These are phyloP conservation scores for Lampropteryx suffumata DNA, from an alignment of 2,888 invertebrate genomes.

Conservation along the genomic window DNA sequence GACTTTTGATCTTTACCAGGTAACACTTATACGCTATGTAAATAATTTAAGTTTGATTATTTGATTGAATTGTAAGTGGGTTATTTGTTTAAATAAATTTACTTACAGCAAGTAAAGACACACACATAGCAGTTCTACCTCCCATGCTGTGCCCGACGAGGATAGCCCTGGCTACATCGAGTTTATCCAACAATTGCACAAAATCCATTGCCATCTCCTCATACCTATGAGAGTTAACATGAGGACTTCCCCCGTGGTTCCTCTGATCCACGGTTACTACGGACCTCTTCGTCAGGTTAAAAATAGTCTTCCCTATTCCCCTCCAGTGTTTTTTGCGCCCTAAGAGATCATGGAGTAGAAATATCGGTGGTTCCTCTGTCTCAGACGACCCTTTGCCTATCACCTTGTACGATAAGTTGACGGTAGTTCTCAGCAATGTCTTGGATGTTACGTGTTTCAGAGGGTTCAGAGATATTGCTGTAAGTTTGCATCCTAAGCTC, in stretches of 20 bases:
- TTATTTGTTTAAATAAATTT: neutral
- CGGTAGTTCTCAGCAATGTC: slow-evolving; percentile 39
- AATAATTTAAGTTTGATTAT: too few species aligned
- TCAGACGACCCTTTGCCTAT: slow-evolving; percentile 47
- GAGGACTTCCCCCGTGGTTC: slow-evolving; percentile 97
- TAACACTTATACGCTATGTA: too few species aligned
- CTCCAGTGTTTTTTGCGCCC: slow-evolving; percentile 95
- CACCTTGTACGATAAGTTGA: slow-evolving; percentile 62
- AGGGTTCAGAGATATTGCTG: slow-evolving; percentile 10
- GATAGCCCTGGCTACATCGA: slow-evolving; percentile 82
- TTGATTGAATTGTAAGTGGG: too few species aligned
- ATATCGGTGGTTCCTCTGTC: slow-evolving; percentile 50
- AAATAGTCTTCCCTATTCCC: slow-evolving; percentile 87
- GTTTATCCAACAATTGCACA: slow-evolving; percentile 81
- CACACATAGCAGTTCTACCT: slow-evolving; percentile 92
- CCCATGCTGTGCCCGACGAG: slow-evolving; percentile 97
- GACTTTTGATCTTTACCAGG: too few species aligned
- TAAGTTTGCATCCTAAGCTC: slow-evolving; percentile 13
- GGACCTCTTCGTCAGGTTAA: slow-evolving; percentile 86
- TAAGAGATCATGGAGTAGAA: slow-evolving; percentile 92
- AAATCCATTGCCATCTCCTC: slow-evolving; percentile 89
- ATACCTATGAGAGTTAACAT: slow-evolving; percentile 87
- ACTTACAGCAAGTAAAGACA: slow-evolving; percentile 86
- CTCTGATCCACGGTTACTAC: slow-evolving; percentile 94
- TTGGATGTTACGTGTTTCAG: slow-evolving; percentile 12